phyloP scores from a whole-genome alignment of 2,888 invertebrate genomes.

The Stegophylla sp. region DNA sequence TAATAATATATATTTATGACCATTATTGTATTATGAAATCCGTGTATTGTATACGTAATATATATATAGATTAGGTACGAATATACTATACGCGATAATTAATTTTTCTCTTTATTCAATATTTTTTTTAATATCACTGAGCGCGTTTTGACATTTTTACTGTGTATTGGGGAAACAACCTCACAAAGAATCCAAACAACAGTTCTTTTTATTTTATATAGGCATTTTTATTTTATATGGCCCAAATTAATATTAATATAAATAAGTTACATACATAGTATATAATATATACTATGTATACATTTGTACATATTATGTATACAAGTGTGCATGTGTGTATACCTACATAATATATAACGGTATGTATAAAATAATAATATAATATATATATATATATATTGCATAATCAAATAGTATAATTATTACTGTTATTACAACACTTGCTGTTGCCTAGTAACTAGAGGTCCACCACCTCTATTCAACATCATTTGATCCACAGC shows the following conservation, averaged over 20 bases:
- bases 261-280: too few relatives aligned
- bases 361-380: too few relatives aligned
- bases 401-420: background rate
- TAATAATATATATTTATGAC: constrained; percentile 11
- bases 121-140: background rate
- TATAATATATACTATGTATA: background rate
- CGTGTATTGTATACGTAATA: too few relatives aligned
- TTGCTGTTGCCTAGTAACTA: constrained; percentile 43
- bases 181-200: constrained; percentile 10
- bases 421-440: constrained; percentile 18
- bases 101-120: constrained; percentile 27
- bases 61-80: background rate
- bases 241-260: background rate
- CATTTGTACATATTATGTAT: background rate
- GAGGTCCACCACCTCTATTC: constrained; percentile 8
- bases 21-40: background rate
- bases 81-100: constrained; percentile 17
- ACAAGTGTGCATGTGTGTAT: background rate
- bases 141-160: constrained; percentile 16
- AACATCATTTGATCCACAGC: constrained; percentile 34
- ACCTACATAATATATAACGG: background rate
- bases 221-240: constrained; percentile 6
- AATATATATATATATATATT: background rate
- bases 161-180: background rate
- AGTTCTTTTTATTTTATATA: background rate